Conservation (phyloP, 2,888 invertebrate species). For the Thyatira batis region DNA sequence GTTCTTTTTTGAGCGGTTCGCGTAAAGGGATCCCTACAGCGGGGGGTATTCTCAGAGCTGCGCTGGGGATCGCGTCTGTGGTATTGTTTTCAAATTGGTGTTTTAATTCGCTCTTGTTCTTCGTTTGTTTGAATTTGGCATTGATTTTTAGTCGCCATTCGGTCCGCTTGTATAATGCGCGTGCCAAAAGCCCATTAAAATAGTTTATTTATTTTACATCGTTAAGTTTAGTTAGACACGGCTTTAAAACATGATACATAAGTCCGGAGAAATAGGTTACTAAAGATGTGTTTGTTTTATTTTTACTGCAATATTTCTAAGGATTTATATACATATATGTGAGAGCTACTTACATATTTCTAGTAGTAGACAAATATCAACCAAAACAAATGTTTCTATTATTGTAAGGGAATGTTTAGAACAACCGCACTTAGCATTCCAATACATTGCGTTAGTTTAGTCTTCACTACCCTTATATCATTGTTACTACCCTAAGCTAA, state of each 20-base stretch:
- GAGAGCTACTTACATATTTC: too few species aligned
- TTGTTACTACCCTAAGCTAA: conserved; percentile 33
- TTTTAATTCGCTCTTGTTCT: conserved; percentile 23
- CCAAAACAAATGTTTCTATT: not conserved
- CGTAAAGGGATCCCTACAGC: conserved; percentile 24
- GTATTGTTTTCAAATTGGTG: conserved; percentile 24
- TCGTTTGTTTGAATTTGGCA: conserved; percentile 19
- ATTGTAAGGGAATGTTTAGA: not conserved
- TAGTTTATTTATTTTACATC: too few species aligned
- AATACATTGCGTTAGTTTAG: not conserved
- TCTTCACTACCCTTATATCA: not conserved
- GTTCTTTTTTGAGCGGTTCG: conserved; percentile 14
- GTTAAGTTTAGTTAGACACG: too few species aligned
- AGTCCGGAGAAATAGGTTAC: not conserved
- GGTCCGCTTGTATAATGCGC: conserved; percentile 1
- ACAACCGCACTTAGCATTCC: not conserved
- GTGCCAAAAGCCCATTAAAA: not conserved
- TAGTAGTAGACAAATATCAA: too few species aligned
- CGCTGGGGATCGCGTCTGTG: conserved; percentile 19
- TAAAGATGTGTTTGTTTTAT: not conserved
- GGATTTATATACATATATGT: not conserved
- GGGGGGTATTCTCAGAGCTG: conserved; percentile 22
- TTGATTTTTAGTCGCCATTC: conserved; percentile 27
- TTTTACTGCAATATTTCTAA: not conserved
- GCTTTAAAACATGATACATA: not conserved